These are phyloP conservation scores for Agonopterix alstromeriana DNA, from an alignment of 2,888 invertebrate genomes.

Conservation along the genomic window DNA sequence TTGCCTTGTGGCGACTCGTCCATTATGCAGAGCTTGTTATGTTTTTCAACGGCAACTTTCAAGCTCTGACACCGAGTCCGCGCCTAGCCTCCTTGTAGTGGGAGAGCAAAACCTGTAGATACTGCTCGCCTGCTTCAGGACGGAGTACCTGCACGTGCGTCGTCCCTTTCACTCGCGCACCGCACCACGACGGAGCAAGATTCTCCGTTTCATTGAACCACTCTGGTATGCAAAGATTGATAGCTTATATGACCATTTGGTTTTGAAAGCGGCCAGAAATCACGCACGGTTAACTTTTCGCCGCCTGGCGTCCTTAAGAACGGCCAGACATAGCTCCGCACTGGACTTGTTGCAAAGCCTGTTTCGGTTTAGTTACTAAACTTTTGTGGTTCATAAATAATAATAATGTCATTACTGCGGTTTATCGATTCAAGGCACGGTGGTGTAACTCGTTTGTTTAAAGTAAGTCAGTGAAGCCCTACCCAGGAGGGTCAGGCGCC, in stretches of 20 bases:
- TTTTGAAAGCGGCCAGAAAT: slow-evolving; percentile 73
- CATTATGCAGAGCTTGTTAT: slow-evolving; percentile 48
- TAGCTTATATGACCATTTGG: slow-evolving; percentile 76
- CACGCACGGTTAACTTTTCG: slow-evolving; percentile 75
- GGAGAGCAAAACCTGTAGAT: slow-evolving; percentile 76
- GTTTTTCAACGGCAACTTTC: slow-evolving; percentile 61
- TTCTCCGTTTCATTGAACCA: slow-evolving; percentile 63
- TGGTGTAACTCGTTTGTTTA: slow-evolving; percentile 40
- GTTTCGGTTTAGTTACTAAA: slow-evolving; percentile 28
- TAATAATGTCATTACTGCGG: slow-evolving; percentile 50
- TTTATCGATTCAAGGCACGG: slow-evolving; percentile 45
- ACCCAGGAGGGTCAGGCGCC: slow-evolving; percentile 32
- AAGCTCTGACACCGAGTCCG: slow-evolving; percentile 66
- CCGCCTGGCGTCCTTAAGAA: slow-evolving; percentile 70
- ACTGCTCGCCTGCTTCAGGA: slow-evolving; percentile 65
- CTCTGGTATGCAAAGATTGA: slow-evolving; percentile 77
- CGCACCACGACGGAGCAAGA: slow-evolving; percentile 32
- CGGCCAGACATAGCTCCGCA: slow-evolving; percentile 50
- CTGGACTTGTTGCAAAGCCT: slow-evolving; percentile 31
- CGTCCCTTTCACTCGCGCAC: slow-evolving; percentile 61
- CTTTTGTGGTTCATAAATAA: slow-evolving; percentile 34
- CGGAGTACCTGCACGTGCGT: slow-evolving; percentile 60
- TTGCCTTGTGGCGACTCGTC: slow-evolving; percentile 22
- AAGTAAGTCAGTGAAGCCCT: slow-evolving; percentile 55
- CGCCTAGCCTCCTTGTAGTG: slow-evolving; percentile 70